Evolutionary conservation across 2,888 invertebrate species (phyloP).

Genomic region (Diarsia brunnea): DNA sequence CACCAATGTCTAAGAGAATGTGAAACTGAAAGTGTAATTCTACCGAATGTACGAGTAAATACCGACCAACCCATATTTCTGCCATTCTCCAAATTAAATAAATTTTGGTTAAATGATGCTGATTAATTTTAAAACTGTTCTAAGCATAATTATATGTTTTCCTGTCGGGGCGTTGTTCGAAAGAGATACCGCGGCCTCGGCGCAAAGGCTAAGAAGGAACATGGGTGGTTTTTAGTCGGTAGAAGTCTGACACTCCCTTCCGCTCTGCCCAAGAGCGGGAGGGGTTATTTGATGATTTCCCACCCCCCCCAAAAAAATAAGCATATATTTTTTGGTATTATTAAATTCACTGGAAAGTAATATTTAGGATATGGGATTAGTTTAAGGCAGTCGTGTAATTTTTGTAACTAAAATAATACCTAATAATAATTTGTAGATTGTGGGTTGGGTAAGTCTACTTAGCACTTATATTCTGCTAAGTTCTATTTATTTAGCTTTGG

Average conservation of each 20-base stretch:
- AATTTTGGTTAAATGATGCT: too few relatives aligned
- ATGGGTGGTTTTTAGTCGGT: too few relatives aligned
- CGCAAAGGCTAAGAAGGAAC: too few relatives aligned
- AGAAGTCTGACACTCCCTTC: too few relatives aligned
- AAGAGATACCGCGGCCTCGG: too few relatives aligned
- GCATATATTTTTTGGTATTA: not conserved
- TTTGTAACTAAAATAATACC: too few relatives aligned
- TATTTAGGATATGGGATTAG: not conserved
- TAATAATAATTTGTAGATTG: not conserved
- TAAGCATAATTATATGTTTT: too few relatives aligned
- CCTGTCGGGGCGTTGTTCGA: too few relatives aligned
- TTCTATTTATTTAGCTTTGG: not conserved
- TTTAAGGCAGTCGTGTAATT: not conserved
- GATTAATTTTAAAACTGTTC: not conserved
- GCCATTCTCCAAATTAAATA: too few relatives aligned
- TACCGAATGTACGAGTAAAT: not conserved
- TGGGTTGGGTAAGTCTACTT: not conserved
- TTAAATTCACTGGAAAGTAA: not conserved
- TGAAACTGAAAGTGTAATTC: not conserved
- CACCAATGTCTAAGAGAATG: not conserved
- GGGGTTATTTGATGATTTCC: too few relatives aligned
- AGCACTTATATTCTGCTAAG: not conserved
- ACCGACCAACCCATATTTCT: not conserved
- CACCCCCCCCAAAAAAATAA: too few relatives aligned
- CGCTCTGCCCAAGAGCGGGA: too few relatives aligned